Conservation (phyloP, 92 coral and sea anemone species). For the Porites divaricata region DNA sequence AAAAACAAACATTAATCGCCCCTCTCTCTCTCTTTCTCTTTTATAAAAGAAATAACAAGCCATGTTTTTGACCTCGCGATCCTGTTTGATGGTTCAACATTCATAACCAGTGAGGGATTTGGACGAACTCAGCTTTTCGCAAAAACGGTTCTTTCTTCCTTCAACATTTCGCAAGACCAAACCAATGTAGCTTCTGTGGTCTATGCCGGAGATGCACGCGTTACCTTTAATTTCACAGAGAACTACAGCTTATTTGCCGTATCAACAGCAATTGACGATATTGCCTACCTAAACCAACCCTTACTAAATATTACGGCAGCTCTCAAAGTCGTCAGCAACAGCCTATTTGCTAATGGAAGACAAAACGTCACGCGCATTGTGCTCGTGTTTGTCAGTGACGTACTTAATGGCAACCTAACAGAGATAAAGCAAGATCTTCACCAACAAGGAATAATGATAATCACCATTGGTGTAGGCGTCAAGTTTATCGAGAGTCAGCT, state of each 20-base stretch:
- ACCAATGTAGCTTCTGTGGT: conserved; percentile 59
- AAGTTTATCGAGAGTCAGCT: conserved; percentile 17
- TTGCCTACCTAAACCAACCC: conserved; percentile 44
- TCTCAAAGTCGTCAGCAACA: conserved; percentile 18
- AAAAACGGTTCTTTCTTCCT: conserved; percentile 34
- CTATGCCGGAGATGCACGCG: conserved; percentile 26
- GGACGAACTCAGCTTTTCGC: conserved; percentile 34
- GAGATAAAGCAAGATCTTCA: conserved; percentile 21
- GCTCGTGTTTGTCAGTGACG: conserved; percentile 44
- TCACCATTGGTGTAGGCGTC: conserved; percentile 47
- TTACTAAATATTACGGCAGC: conserved; percentile 28
- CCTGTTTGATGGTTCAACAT: conserved; percentile 58
- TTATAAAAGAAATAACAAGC: background rate
- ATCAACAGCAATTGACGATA: conserved; percentile 42
- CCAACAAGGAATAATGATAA: conserved; percentile 17
- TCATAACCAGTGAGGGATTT: conserved; percentile 41
- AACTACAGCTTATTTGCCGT: conserved; percentile 35
- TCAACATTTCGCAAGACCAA: conserved; percentile 41
- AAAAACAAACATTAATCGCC: background rate
- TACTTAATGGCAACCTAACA: conserved; percentile 29
- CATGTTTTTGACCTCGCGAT: conserved; percentile 35
- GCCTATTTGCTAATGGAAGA: conserved; percentile 30
- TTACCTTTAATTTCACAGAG: conserved; percentile 49
- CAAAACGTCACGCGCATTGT: conserved; percentile 33
- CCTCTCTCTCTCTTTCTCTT: background rate